Evolutionary conservation across 2,797 vertebrate species (phyloP).

Genomic region (Chelonia mydas): DNA sequence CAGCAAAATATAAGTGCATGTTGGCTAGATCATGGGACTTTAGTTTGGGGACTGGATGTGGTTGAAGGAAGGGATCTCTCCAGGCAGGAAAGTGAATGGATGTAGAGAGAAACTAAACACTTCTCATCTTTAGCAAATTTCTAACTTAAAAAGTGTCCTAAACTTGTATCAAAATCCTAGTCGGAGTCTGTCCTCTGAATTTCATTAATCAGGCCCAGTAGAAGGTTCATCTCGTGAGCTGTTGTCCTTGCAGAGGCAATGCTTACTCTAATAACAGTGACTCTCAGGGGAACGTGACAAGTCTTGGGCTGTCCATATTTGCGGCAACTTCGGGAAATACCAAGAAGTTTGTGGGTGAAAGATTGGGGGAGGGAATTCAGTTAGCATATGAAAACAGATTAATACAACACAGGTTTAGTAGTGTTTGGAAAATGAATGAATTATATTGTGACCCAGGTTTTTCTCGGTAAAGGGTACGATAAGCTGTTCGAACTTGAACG

Average conservation of each 20-base stretch:
- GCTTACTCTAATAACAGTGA: background rate
- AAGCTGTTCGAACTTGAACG: background rate
- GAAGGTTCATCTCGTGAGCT: background rate
- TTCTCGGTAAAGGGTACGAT: background rate
- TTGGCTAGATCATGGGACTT: background rate
- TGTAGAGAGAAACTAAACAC: background rate
- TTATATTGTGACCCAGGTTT: background rate
- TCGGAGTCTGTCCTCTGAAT: background rate
- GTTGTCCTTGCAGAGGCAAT: background rate
- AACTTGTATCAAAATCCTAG: background rate
- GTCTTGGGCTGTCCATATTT: background rate
- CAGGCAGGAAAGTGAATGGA: background rate
- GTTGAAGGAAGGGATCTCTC: background rate
- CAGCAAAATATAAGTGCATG: background rate
- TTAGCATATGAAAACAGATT: background rate
- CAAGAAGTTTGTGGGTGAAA: background rate
- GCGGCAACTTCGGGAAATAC: background rate
- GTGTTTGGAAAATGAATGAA: background rate
- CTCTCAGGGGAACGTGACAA: background rate
- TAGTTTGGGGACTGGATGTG: background rate
- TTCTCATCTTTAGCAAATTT: background rate
- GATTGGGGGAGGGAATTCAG: background rate
- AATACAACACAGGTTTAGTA: background rate
- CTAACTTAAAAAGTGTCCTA: background rate
- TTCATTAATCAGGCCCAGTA: background rate